Base-by-base conservation (phyloP, 1,140 invertebrate species). In the Drosophila pectinifera region DNA sequence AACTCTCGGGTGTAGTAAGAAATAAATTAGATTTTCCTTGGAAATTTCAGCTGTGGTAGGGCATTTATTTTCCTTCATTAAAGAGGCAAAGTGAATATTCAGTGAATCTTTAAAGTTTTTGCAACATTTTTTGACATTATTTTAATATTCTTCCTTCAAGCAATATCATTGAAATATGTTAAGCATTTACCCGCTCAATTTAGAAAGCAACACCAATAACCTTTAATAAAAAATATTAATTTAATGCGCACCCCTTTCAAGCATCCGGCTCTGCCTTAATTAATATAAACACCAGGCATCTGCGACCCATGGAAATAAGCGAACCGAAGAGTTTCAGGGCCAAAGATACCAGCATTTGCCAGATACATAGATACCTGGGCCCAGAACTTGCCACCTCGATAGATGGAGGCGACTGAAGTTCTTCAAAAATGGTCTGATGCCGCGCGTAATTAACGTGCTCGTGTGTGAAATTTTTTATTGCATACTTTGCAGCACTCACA, bases 401-500 rank as follows among this genome's bases (percentile, higher is more conserved):
- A 13, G 68, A 6, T 24, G 3, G 22, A 7, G 3, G 24, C 22
- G 28, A 34, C 18, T 70, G 31, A 59, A 73, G 68, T 73, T 73
- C 31, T 41, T 67, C 43, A 49, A 67, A 69, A 69, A 70, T 69
- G 41, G 69, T 70, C 24, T 42, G 42, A 70, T 73, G 70, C 48
- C 65, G 54, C 39, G 26, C 45, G 49, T 88, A 85, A 85, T 88
- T 89, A 88, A 77, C 79, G 83, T 89, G 75, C 72, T 80, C 79
- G 84, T 79, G 83, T 89, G 83, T 88, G 79, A 88, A 79, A 79
- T 88, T 88, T 86, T 86, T 77, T 88, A 88, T 88, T 86, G 83
- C 79, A 88, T 88, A 86, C 83, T 86, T 86, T 83, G 51, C 75
- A 67, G 82, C 57, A 68, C 83, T 51, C 28, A 56, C 39, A 58